phyloP scores from a whole-genome alignment of 2,797 vertebrate genomes.

The Ctenosaura bakeri region DNA sequence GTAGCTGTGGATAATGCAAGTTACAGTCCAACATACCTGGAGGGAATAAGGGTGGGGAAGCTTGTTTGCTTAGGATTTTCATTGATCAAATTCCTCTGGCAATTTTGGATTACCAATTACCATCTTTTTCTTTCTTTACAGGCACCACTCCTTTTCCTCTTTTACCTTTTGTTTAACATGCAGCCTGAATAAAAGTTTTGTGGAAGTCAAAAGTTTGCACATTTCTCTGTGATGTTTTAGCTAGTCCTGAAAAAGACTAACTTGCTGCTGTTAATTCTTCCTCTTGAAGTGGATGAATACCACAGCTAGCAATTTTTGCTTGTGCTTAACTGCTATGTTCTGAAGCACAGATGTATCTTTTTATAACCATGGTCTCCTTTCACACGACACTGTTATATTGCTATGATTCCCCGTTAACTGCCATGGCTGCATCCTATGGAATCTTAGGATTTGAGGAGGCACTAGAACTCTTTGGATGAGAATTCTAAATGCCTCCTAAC shows the following conservation, averaged over 20 bases:
- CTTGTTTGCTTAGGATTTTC: neutral
- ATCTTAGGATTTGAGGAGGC: too few species aligned
- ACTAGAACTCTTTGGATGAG: too few species aligned
- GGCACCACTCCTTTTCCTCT: too few species aligned
- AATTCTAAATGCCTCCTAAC: too few species aligned
- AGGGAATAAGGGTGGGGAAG: neutral
- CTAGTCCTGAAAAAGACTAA: neutral
- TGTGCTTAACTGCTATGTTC: neutral
- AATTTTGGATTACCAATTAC: neutral
- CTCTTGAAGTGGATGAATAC: neutral
- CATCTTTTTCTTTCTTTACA: neutral
- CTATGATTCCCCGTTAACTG: too few species aligned
- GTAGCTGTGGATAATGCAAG: neutral
- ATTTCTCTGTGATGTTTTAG: constrained; percentile 1
- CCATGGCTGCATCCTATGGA: too few species aligned
- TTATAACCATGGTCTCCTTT: neutral
- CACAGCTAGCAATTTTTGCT: neutral
- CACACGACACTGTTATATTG: too few species aligned
- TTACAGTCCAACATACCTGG: neutral
- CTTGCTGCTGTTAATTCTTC: neutral
- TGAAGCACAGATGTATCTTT: neutral
- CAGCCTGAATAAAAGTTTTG: neutral
- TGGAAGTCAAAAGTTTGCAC: neutral
- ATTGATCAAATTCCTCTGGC: neutral
- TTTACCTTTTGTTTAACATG: neutral